Evolutionary conservation across 1,140 invertebrate genomes (phyloP).

Genomic region (Nephila pilipes): DNA sequence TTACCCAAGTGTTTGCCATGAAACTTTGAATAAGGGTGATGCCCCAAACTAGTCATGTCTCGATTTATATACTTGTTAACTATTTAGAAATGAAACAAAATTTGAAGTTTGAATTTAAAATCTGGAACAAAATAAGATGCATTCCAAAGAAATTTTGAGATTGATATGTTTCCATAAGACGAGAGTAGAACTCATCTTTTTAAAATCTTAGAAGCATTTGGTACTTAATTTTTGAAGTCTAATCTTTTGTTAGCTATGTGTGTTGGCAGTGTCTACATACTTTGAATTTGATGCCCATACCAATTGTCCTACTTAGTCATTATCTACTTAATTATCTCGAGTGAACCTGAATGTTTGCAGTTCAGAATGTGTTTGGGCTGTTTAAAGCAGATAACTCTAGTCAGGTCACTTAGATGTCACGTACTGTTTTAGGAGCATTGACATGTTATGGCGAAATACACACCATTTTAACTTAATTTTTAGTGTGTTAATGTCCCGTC

Average conservation of each 20-base stretch:
- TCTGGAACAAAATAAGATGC: slow-evolving; percentile 61
- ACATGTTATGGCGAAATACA: slow-evolving; percentile 73
- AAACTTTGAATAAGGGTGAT: slow-evolving; percentile 67
- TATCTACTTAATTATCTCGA: slow-evolving; percentile 69
- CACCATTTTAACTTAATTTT: slow-evolving; percentile 73
- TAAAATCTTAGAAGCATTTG: slow-evolving; percentile 18
- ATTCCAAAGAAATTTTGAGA: slow-evolving; percentile 61
- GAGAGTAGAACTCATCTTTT: slow-evolving; percentile 52
- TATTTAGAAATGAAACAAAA: slow-evolving; percentile 71
- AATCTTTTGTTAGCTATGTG: slow-evolving; percentile 68
- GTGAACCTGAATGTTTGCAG: slow-evolving; percentile 43
- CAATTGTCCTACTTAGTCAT: slow-evolving; percentile 65
- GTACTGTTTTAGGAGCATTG: slow-evolving; percentile 74
- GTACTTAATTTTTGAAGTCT: slow-evolving; percentile 61
- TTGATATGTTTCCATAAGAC: slow-evolving; percentile 44
- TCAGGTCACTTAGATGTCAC: slow-evolving; percentile 66
- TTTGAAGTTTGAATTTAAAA: slow-evolving; percentile 62
- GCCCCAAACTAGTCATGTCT: slow-evolving; percentile 75
- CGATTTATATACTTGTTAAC: slow-evolving; percentile 77
- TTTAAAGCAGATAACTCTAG: slow-evolving; percentile 55
- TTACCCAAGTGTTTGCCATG: neutral
- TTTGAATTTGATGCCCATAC: slow-evolving; percentile 60
- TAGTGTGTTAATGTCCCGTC: slow-evolving; percentile 75
- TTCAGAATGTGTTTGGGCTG: slow-evolving; percentile 55
- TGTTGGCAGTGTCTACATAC: slow-evolving; percentile 73